A percentile compares a stretch with the other conserved stretches of the same genome.
Conservation (phyloP, 2,113 vertebrate species). For the Sigmodon hispidus region DNA sequence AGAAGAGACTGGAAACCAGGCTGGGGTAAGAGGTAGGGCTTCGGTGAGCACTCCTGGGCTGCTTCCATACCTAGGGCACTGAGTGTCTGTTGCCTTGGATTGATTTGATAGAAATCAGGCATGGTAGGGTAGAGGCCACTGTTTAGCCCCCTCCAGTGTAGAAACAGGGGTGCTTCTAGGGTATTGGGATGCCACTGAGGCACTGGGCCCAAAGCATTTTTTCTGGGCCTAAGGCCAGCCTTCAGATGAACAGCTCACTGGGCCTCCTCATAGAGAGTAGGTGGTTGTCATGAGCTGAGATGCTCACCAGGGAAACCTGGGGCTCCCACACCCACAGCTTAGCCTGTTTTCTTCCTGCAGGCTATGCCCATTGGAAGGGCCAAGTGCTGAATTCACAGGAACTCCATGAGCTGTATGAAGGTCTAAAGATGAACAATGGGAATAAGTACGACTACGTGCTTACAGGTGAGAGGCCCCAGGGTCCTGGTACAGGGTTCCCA, state of each 20-base stretch:
- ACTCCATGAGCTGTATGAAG: constrained; percentile 95
- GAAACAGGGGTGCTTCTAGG: rapidly evolving
- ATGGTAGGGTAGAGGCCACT: too few relatives aligned
- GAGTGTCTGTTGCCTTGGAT: rapidly evolving
- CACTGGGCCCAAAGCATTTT: neutral
- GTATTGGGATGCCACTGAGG: too few relatives aligned
- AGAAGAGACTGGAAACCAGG: too few relatives aligned
- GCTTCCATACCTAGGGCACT: neutral
- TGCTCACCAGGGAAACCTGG: neutral
- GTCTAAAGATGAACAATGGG: constrained; percentile 94
- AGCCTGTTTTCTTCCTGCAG: constrained; percentile 79
- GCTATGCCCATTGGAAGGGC: constrained; percentile 97
- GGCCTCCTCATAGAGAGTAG: rapidly evolving
- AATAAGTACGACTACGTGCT: constrained; percentile 97
- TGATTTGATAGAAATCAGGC: neutral
- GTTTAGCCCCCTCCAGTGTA: too few relatives aligned
- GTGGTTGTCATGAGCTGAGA: rapidly evolving
- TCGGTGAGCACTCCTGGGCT: too few relatives aligned
- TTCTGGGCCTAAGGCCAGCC: neutral
- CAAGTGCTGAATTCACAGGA: constrained; percentile 95
- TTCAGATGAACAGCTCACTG: rapidly evolving
- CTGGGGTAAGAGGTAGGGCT: too few relatives aligned
- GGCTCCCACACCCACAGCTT: neutral
- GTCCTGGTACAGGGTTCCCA: neutral
- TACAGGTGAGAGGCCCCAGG: constrained; percentile 89